Evolutionary conservation across 2,113 vertebrate genomes (phyloP).

Genomic region (Cisticola juncidis): DNA sequence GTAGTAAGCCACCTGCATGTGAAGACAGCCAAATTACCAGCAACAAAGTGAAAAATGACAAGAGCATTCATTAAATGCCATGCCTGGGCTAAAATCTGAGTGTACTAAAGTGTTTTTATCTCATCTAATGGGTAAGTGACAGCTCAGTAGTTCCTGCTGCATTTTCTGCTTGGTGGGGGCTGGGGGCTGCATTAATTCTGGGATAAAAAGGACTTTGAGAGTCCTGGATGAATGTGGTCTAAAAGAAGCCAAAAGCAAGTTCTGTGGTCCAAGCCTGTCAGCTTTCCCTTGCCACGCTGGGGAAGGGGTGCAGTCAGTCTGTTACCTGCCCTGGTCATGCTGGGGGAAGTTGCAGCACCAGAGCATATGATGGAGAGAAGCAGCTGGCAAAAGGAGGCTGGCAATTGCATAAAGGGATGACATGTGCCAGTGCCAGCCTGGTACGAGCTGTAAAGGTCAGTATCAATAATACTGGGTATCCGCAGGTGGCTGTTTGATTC

Average conservation of each 20-base stretch:
- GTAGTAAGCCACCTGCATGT: slow-evolving; percentile 48
- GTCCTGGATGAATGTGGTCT: background rate
- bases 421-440: background rate
- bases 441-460: background rate
- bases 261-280: background rate
- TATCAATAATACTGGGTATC: rapidly evolving
- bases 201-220: slow-evolving; percentile 58
- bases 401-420: background rate
- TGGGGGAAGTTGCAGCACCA: background rate
- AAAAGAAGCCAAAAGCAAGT: background rate
- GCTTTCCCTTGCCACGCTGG: background rate
- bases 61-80: slow-evolving; percentile 62
- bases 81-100: slow-evolving; percentile 37
- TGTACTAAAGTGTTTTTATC: slow-evolving; percentile 58
- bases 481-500: background rate
- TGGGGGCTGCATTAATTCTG: slow-evolving; percentile 49
- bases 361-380: background rate
- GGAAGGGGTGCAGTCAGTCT: background rate
- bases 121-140: slow-evolving; percentile 33
- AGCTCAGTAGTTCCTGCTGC: slow-evolving; percentile 39
- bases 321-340: background rate
- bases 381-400: background rate
- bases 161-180: slow-evolving; percentile 43
- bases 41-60: slow-evolving; percentile 63
- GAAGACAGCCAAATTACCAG: slow-evolving; percentile 64